Evolutionary conservation across 2,113 vertebrate species (phyloP), one percentile per base, ranked within the genome.

Genomic region (Macquaria australasica): DNA sequence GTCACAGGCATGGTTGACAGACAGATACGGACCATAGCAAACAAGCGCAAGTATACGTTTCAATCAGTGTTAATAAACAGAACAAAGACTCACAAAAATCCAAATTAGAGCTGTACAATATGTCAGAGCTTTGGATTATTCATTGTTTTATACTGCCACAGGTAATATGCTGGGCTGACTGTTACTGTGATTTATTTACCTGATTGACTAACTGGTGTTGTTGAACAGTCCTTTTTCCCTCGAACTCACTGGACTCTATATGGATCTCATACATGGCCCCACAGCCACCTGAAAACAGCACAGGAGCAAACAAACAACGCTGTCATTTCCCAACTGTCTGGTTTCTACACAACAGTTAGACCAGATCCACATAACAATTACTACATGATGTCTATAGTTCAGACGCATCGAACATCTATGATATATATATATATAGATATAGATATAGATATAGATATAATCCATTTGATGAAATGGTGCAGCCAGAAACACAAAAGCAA

Each of bases 181-280:
- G 14, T 14, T 4, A 9, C 15, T 28, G 5, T 50, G 7, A 14
- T 55, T 89, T 92, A 14, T 55, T 89, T 92, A 98, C 98, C 96
- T 98, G 95, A 55, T 98, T 99, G 0, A 99, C 97, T 95, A 99
- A 94, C 79, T 97, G 97, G 87, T 99, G 98, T 82, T 99, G 98
- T 82, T 99, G 97, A 56, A 99, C 94, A 0, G 89, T 96, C 59
- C 96, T 95, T 92, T 98, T 99, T 64, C 97, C 97, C 82, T 95
- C 94, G 92, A 99, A 99, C 20, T 99, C 98, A 88, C 96, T 96
- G 0, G 98, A 98, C 89, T 98, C 97, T 5, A 99, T 95, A 67
- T 98, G 96, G 66, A 99, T 95, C 81, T 99, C 98, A 79, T 99
- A 99, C 98, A 99, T 99, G 4, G 97, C 97, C 0, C 98, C 98